These are phyloP conservation scores for Diachrysia chrysitis DNA, from an alignment of 2,888 invertebrate genomes.

Conservation along the genomic window DNA sequence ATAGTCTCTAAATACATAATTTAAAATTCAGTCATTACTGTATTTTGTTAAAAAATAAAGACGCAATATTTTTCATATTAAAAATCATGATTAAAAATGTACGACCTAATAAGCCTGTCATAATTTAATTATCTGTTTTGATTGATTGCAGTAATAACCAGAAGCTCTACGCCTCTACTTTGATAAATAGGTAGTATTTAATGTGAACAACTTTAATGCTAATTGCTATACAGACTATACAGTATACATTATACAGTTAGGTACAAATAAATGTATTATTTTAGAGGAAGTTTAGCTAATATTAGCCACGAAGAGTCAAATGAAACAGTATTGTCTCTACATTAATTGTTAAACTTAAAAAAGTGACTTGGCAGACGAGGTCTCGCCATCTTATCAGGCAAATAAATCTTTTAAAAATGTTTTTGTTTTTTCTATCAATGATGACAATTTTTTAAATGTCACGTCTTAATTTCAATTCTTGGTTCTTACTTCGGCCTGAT, in stretches of 20 bases:
- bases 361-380: too few species aligned
- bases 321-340: too few species aligned
- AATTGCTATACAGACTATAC: not conserved
- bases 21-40: too few species aligned
- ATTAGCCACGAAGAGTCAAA: too few species aligned
- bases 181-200: not conserved
- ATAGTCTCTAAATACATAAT: too few species aligned
- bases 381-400: too few species aligned
- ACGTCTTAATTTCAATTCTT: too few species aligned
- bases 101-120: slow-evolving; percentile 2
- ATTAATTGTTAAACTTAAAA: too few species aligned
- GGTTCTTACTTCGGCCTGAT: too few species aligned
- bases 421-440: too few species aligned
- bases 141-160: slow-evolving; percentile 2
- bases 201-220: slow-evolving; percentile 1
- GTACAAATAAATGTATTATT: not conserved
- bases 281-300: not conserved
- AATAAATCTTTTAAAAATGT: too few species aligned
- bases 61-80: not conserved
- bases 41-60: not conserved
- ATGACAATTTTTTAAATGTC: too few species aligned
- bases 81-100: slow-evolving; percentile 4
- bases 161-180: slow-evolving; percentile 4
- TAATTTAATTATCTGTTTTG: slow-evolving; percentile 3
- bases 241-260: not conserved